These are phyloP conservation scores for Lerista edwardsae DNA, from an alignment of 2,797 vertebrate genomes.

Conservation along the genomic window DNA sequence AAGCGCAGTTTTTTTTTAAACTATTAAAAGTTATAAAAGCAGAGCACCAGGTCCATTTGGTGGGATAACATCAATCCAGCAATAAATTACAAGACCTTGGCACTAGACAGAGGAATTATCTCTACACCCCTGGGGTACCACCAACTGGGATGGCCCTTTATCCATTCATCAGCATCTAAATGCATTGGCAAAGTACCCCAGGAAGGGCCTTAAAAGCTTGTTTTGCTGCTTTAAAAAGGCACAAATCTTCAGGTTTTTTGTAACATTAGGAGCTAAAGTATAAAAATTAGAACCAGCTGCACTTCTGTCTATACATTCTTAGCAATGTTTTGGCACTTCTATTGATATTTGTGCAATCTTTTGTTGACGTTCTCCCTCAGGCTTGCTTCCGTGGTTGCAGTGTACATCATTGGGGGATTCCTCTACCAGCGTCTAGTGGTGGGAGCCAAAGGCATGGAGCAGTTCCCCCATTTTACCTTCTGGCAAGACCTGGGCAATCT, in stretches of 20 bases:
- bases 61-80: too few species aligned
- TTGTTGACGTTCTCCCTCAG: constrained; percentile 73
- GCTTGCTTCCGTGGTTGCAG: constrained; percentile 80
- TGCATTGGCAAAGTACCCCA: too few species aligned
- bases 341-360: background rate
- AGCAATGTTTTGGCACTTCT: background rate
- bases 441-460: constrained; percentile 96
- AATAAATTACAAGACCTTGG: too few species aligned
- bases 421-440: constrained; percentile 95
- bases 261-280: background rate
- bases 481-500: constrained; percentile 95
- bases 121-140: too few species aligned
- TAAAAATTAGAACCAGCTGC: background rate
- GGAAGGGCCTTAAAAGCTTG: too few species aligned
- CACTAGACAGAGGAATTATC: too few species aligned
- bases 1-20: too few species aligned
- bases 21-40: too few species aligned
- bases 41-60: too few species aligned
- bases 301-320: background rate
- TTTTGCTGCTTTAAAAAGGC: background rate
- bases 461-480: constrained; percentile 93
- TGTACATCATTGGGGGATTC: constrained; percentile 93
- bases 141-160: too few species aligned
- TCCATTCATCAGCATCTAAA: too few species aligned
- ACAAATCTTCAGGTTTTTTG: background rate